Evolutionary conservation across 2,888 invertebrate genomes (phyloP), one percentile per base, ranked within the genome.

Genomic region (Lathronympha strigana): DNA sequence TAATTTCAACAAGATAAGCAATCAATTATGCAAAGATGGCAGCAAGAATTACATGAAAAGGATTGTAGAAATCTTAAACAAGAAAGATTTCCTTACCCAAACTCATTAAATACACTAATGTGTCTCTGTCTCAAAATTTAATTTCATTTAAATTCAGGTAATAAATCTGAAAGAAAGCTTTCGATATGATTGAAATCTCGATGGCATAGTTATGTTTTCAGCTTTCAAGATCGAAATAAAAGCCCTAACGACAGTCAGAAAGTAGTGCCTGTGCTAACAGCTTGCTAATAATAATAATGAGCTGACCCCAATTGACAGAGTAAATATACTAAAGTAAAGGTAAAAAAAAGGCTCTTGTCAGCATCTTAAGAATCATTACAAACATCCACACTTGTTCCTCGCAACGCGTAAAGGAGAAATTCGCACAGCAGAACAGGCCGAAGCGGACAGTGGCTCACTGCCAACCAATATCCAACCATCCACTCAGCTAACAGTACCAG

Each of bases 331-430:
- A 2, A 47, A 23, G 9, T 0, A 13, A 36, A 3, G 6, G n/a
- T 17, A 28, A 23, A 11, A 19, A 43, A 43, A 19, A 13, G 3
- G 4, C 13, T 38, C 36, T 36, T 36, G 21, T 53, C 36, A 53
- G 53, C 36, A 15, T 38, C 55, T 55, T 17, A 19, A 31, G 43
- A 57, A 57, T 31, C 8, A 25, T 17, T 57, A 23, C 40, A 28
- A 19, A 2, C 19, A n/a, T 13, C 9, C 31, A n/a, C 31, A 19
- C n/a, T 57, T 31, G n/a, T 13, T 31, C 45, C 57, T 57, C 57
- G 57, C 57, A 57, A 57, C 57, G 57, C 57, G n/a, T 57, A 31
- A 19, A 45, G 28, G 19, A 31, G 57, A 19, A 45, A 57, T 57
- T 57, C 57, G 57, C 57, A 57, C 43, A 57, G 57, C 57, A 57